These are phyloP conservation scores for Anabas testudineus DNA, from an alignment of 2,797 vertebrate species.

Conservation along the genomic window DNA sequence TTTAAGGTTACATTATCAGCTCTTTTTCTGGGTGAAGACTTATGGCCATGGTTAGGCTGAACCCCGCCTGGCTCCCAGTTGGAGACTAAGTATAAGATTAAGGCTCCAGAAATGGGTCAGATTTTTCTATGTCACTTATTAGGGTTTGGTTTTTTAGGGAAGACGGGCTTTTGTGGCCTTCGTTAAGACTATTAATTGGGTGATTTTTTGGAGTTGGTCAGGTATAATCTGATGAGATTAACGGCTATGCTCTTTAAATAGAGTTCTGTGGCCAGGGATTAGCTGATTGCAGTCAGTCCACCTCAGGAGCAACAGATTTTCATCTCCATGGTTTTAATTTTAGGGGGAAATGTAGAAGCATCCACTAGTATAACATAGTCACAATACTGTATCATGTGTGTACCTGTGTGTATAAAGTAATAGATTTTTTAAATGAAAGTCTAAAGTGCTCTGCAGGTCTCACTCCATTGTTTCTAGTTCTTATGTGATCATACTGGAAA, in stretches of 20 bases:
- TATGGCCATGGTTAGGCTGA: background rate
- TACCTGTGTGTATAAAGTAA: background rate
- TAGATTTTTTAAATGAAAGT: slow-evolving; percentile 16
- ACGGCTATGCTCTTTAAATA: slow-evolving; percentile 75
- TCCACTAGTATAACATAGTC: background rate
- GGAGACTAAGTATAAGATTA: slow-evolving; percentile 42
- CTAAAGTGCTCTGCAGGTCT: background rate
- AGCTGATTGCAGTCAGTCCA: slow-evolving; percentile 65
- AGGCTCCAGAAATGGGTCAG: slow-evolving; percentile 36
- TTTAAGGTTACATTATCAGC: background rate
- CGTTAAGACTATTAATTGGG: slow-evolving; percentile 71
- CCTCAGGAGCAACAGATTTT: slow-evolving; percentile 60
- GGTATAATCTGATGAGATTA: slow-evolving; percentile 81
- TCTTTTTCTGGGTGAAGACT: background rate
- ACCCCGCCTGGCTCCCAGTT: slow-evolving; percentile 16
- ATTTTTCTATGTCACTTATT: slow-evolving; percentile 19
- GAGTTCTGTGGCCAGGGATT: slow-evolving; percentile 74
- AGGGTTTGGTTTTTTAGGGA: slow-evolving; percentile 24
- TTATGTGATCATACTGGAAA: slow-evolving; percentile 20
- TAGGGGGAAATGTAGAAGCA: background rate
- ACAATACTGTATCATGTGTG: background rate
- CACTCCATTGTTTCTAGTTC: background rate
- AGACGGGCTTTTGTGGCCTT: slow-evolving; percentile 43
- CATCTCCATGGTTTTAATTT: slow-evolving; percentile 45
- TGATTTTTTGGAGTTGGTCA: slow-evolving; percentile 65